Conservation (phyloP, 2,113 vertebrate species). For the Collichthys lucidus region DNA sequence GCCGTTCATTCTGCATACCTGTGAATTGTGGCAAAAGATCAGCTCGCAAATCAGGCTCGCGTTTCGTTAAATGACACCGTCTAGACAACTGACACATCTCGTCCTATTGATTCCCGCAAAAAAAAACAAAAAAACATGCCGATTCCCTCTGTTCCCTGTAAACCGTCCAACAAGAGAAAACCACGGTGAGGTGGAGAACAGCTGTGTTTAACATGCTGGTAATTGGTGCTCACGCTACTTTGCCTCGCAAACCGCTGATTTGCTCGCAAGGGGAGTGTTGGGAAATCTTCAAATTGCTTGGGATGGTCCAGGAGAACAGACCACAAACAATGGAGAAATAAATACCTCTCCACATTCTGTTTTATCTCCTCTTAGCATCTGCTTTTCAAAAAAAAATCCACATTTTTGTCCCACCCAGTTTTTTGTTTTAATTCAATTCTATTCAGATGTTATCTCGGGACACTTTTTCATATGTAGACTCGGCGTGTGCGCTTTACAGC, state of each 20-base stretch:
- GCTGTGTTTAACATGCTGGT: slow-evolving; percentile 3
- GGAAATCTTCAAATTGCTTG: slow-evolving; percentile 25
- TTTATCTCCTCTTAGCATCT: no score
- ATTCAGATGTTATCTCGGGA: no score
- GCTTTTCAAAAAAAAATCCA: neutral
- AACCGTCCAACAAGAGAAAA: neutral
- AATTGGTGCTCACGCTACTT: slow-evolving; percentile 13
- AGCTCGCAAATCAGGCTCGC: no score
- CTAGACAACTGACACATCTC: no score
- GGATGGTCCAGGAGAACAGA: neutral
- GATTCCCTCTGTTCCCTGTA: neutral
- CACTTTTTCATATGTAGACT: no score
- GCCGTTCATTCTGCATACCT: neutral
- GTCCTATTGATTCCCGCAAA: neutral
- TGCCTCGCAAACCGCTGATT: slow-evolving; percentile 56
- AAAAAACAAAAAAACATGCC: no score
- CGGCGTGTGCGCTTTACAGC: no score
- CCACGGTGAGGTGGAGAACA: neutral
- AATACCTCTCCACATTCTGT: slow-evolving; percentile 1
- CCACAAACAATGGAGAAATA: neutral
- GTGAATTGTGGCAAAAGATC: neutral
- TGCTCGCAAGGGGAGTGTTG: slow-evolving; percentile 26
- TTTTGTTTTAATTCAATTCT: neutral
- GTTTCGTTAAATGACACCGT: no score
- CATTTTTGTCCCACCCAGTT: neutral